These are phyloP conservation scores for Drosophila pruinosa DNA, from an alignment of 1,140 invertebrate genomes.

Conservation along the genomic window DNA sequence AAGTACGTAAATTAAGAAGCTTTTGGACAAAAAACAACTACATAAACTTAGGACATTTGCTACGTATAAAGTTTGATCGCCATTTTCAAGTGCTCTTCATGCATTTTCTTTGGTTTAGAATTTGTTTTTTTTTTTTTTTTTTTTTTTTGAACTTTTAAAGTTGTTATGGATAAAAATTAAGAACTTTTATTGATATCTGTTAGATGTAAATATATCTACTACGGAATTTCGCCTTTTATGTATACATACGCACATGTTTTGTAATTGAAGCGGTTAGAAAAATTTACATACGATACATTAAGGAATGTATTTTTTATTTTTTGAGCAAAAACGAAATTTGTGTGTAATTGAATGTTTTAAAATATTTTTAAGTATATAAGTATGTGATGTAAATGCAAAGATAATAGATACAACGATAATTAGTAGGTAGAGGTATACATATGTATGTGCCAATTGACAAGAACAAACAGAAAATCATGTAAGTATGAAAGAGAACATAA, in stretches of 20 bases:
- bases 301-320: slow-evolving; percentile 26
- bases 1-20: slow-evolving; percentile 61
- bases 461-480: slow-evolving; percentile 70
- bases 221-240: slow-evolving; percentile 47
- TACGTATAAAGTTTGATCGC: slow-evolving; percentile 69
- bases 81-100: slow-evolving; percentile 80
- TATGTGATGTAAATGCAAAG: slow-evolving; percentile 58
- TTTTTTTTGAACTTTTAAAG: slow-evolving; percentile 45
- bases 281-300: slow-evolving; percentile 68
- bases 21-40: slow-evolving; percentile 65
- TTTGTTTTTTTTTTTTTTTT: slow-evolving; percentile 31
- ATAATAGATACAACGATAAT: slow-evolving; percentile 73
- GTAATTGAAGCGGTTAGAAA: slow-evolving; percentile 70
- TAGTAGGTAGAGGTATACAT: slow-evolving; percentile 53
- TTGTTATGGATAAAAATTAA: slow-evolving; percentile 52
- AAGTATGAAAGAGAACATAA: slow-evolving; percentile 65
- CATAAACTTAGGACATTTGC: slow-evolving; percentile 68
- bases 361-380: background rate
- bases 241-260: slow-evolving; percentile 42
- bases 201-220: slow-evolving; percentile 57
- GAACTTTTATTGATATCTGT: slow-evolving; percentile 35
- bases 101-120: slow-evolving; percentile 56
- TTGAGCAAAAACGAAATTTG: slow-evolving; percentile 28
- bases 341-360: slow-evolving; percentile 3
- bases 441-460: slow-evolving; percentile 68